phyloP scores from a whole-genome alignment of 2,113 vertebrate genomes.

The Oncorhynchus nerka region DNA sequence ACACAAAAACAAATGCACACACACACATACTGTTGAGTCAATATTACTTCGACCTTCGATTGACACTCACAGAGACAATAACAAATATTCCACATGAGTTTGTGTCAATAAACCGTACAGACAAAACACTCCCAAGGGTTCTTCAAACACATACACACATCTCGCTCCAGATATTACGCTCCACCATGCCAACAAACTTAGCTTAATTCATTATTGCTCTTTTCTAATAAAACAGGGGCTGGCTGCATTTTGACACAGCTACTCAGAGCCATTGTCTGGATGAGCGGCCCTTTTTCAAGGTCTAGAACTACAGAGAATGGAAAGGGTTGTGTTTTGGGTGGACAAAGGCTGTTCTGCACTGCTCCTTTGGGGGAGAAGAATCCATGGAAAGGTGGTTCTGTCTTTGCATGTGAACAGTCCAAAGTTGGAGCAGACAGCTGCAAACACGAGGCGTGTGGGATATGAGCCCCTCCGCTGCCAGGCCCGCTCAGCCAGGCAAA shows the following conservation, averaged over 20 bases:
- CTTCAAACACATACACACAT: not conserved
- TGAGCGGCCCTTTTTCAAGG: conserved; percentile 25
- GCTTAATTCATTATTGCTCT: conserved; percentile 44
- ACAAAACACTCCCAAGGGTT: not conserved
- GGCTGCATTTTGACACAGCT: conserved; percentile 35
- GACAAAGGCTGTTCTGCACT: conserved; percentile 50
- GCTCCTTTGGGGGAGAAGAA: conserved; percentile 14
- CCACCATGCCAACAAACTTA: conserved; percentile 38
- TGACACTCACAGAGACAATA: not conserved
- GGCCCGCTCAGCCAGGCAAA: conserved; percentile 16
- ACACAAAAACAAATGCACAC: too few relatives aligned
- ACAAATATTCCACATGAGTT: not conserved
- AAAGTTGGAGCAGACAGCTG: conserved; percentile 27
- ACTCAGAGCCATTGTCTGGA: conserved; percentile 48
- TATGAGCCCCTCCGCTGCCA: conserved; percentile 11
- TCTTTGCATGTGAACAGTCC: conserved; percentile 21
- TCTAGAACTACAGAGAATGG: conserved; percentile 22
- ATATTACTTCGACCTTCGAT: too few relatives aligned
- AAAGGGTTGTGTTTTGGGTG: conserved; percentile 17
- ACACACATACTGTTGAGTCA: too few relatives aligned
- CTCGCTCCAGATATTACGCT: conserved; percentile 33
- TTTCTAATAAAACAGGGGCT: conserved; percentile 49
- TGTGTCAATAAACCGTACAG: too few relatives aligned
- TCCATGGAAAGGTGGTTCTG: conserved; percentile 24
- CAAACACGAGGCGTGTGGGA: conserved; percentile 29